phyloP scores from a whole-genome alignment of 2,888 invertebrate species.

The Aphidoletes aphidimyza region DNA sequence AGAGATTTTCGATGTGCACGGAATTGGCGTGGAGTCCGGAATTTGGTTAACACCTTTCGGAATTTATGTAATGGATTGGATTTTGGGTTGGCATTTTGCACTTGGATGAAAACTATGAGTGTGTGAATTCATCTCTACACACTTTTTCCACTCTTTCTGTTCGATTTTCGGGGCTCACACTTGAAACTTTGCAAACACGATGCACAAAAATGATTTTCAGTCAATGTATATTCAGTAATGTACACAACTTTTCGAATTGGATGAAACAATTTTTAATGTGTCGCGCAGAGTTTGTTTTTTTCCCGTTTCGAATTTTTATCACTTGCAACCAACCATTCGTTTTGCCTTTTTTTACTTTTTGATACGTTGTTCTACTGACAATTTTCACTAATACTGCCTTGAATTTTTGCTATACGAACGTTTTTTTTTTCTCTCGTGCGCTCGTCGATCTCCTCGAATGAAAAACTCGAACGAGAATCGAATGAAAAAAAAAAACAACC shows the following conservation, averaged over 20 bases:
- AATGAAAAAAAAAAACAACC: slow-evolving; percentile 4
- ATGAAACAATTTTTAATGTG: too few relatives aligned
- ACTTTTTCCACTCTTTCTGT: too few relatives aligned
- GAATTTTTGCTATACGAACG: not conserved
- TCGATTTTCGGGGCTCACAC: too few relatives aligned
- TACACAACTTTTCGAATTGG: too few relatives aligned
- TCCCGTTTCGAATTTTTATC: not conserved
- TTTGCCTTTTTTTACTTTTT: not conserved
- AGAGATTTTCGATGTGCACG: not conserved
- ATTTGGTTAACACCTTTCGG: slow-evolving; percentile 10
- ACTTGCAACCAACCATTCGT: not conserved
- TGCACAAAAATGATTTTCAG: too few relatives aligned
- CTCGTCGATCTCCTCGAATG: slow-evolving; percentile 34
- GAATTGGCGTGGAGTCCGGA: not conserved
- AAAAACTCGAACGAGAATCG: slow-evolving; percentile 18
- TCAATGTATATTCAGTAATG: too few relatives aligned
- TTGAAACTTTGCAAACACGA: too few relatives aligned
- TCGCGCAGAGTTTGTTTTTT: too few relatives aligned
- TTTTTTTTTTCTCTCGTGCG: slow-evolving; percentile 21
- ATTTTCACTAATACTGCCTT: slow-evolving; percentile 53
- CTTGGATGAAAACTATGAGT: too few relatives aligned
- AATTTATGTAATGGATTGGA: slow-evolving; percentile 35
- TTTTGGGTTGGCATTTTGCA: not conserved
- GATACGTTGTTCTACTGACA: slow-evolving; percentile 44
- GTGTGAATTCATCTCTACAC: too few relatives aligned